Evolutionary conservation across 2,113 vertebrate species (phyloP), one percentile per base, ranked within the genome.

Genomic region (Pseudorhombus dupliciocellatus): DNA sequence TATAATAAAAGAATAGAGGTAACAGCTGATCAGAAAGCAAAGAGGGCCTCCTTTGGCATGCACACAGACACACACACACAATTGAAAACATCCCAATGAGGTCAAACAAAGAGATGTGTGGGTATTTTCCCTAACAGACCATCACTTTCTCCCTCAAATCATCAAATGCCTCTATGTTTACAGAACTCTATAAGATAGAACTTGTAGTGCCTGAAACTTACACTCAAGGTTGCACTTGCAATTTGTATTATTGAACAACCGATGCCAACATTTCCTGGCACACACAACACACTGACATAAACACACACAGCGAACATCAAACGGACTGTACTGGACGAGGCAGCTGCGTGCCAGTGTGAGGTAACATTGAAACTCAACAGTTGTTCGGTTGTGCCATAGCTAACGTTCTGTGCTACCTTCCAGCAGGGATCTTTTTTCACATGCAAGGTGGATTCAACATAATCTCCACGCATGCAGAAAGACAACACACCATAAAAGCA

Each of bases 191-290:
- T 16, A 21, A 3, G 3, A 60, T 21, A 20, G 11, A 4, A 15
- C 60, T 21, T 22, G 21, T 24, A 22, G 4, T 5, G 5, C 31
- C 61, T 53, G n/a, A 71, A 59, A 52, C 25, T 6, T 60, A 66
- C 42, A 69, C 7, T 20, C 21, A 42, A 20, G 20, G 66, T 44
- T 66, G 46, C 66, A 48, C 52, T 61, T 60, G 56, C 30, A 51
- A 5, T 31, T 76, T 79, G 50, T 70, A 66, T 64, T 66, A 22
- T 1, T 66, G 21, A 37, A 28, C 31, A 56, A 58, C 40, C 37
- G 44, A 31, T 21, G 61, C 66, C 65, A 73, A 54, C 40, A 51
- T 70, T 37, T 26, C 53, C 25, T 56, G 66, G 66, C 34, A 12
- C 11, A 52, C 42, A 25, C 18, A 22, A 37, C 24, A 48, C 40